These are phyloP conservation scores for Holocentrus rufus DNA, from an alignment of 2,797 vertebrate species.

Conservation along the genomic window DNA sequence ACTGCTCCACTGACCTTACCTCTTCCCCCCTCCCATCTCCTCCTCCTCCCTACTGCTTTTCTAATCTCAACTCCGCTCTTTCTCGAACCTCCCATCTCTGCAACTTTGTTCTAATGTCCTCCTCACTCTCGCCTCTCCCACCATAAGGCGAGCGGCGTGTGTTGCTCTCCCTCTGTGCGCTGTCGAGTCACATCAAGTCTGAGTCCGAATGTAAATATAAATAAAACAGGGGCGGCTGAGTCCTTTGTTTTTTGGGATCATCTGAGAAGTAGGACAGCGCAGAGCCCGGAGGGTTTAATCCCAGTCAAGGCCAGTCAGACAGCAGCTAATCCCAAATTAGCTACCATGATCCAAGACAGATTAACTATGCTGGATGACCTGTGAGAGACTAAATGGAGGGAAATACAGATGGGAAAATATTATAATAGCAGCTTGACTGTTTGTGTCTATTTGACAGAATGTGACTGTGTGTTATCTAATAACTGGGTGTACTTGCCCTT, in stretches of 20 bases:
- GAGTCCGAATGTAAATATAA: conserved; percentile 8
- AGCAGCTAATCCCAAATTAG: conserved; percentile 52
- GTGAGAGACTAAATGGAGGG: neutral
- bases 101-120: conserved; percentile 15
- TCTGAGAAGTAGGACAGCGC: conserved; percentile 7
- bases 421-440: neutral
- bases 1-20: conserved; percentile 10
- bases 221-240: neutral
- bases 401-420: neutral
- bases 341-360: conserved; percentile 21
- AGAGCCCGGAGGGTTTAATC: conserved; percentile 42
- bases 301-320: conserved; percentile 17
- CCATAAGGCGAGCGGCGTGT: neutral
- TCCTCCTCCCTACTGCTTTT: neutral
- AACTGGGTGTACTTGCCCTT: neutral
- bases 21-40: neutral
- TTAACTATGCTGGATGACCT: neutral
- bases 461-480: neutral
- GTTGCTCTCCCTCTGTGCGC: conserved; percentile 9
- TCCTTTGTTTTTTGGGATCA: conserved; percentile 32
- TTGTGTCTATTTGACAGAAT: neutral
- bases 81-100: conserved; percentile 2
- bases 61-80: neutral
- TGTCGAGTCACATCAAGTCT: conserved; percentile 8
- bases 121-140: too few species aligned